phyloP scores from a whole-genome alignment of 64 coral and sea anemone genomes.

The Cladopsammia gracilis region DNA sequence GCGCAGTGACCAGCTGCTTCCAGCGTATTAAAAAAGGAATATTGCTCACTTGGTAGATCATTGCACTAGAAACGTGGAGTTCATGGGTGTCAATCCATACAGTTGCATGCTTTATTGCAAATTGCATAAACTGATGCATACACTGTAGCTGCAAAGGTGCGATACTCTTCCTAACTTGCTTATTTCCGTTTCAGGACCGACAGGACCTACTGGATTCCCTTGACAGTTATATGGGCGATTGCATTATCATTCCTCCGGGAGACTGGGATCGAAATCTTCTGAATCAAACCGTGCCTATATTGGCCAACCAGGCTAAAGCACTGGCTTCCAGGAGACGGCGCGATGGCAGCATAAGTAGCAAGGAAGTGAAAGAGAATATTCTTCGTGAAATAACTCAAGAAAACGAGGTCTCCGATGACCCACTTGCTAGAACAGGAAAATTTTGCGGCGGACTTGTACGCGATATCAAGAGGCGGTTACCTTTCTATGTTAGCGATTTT shows the following conservation, averaged over 20 bases:
- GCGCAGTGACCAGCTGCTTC: too few species aligned
- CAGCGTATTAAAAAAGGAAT: too few species aligned
- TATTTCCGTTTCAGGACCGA: conserved; percentile 43
- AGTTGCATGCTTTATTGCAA: too few species aligned
- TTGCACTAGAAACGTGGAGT: too few species aligned
- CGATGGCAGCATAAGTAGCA: not conserved
- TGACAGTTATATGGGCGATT: conserved; percentile 69
- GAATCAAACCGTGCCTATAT: conserved; percentile 81
- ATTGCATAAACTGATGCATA: too few species aligned
- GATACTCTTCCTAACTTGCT: not conserved
- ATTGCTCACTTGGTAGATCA: too few species aligned
- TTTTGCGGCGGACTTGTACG: conserved; percentile 95
- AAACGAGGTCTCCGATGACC: conserved; percentile 66
- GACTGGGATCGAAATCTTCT: conserved; percentile 95
- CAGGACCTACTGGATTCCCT: conserved; percentile 69
- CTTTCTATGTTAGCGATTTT: conserved; percentile 85
- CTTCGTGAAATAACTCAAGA: conserved; percentile 33
- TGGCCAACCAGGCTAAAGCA: conserved; percentile 81
- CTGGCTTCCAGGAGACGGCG: conserved; percentile 58
- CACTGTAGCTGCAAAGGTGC: too few species aligned
- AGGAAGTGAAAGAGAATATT: not conserved
- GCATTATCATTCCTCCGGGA: conserved; percentile 93
- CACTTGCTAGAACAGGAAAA: conserved; percentile 83
- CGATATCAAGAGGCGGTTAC: conserved; percentile 80
- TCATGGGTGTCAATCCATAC: too few species aligned